Evolutionary conservation across 2,888 invertebrate genomes (phyloP).

Genomic region (Apodemia mormo): DNA sequence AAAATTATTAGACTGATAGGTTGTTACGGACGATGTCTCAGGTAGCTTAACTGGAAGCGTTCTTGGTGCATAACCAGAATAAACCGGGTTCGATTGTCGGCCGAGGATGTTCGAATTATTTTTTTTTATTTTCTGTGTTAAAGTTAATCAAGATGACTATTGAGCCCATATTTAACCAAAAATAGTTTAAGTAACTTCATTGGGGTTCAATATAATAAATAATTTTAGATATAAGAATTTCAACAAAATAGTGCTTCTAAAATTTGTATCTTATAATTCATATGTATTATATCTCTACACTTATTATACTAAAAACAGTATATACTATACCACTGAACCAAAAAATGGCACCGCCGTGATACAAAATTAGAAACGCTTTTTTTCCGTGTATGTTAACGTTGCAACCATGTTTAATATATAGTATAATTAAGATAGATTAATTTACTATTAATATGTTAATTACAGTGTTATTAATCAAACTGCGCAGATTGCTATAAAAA

Average conservation of each 20-base stretch:
- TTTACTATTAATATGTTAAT: neutral
- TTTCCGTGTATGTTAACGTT: neutral
- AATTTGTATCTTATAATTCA: too few species aligned
- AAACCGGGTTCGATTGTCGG: constrained; percentile 18
- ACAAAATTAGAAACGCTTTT: constrained; percentile 6
- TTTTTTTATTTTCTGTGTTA: constrained; percentile 7
- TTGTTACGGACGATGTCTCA: too few species aligned
- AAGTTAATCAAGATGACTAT: constrained; percentile 7
- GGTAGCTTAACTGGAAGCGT: too few species aligned
- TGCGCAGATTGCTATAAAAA: too few species aligned
- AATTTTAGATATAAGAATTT: neutral
- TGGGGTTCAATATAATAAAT: neutral
- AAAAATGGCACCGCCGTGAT: constrained; percentile 4
- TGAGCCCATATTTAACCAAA: neutral
- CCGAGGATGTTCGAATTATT: constrained; percentile 16
- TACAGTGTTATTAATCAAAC: neutral
- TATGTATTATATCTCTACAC: too few species aligned
- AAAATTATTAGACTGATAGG: constrained; percentile 4
- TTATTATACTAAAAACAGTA: too few species aligned
- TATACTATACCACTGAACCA: constrained; percentile 1
- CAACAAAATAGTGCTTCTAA: too few species aligned
- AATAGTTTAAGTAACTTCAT: too few species aligned
- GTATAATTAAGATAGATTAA: neutral
- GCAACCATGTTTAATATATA: neutral
- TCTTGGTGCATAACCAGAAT: too few species aligned